These are phyloP conservation scores for Melieria omissa DNA, from an alignment of 2,888 invertebrate species.

Conservation along the genomic window DNA sequence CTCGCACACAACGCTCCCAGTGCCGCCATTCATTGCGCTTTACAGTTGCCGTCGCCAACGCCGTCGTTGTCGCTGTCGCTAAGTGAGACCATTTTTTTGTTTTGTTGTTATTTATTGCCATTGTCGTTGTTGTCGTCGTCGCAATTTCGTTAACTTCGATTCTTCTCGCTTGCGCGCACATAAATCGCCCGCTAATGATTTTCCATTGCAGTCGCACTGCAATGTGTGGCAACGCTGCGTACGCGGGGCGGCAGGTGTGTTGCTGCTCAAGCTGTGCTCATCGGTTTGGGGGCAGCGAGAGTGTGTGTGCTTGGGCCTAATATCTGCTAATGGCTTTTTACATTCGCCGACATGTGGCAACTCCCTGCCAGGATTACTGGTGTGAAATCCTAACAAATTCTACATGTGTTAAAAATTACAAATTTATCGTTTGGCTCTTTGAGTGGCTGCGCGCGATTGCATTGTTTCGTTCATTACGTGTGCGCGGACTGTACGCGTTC, in stretches of 20 bases:
- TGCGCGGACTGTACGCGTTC: too few species aligned
- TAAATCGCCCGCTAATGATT: conserved; percentile 57
- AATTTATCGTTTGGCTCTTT: too few species aligned
- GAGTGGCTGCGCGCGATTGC: too few species aligned
- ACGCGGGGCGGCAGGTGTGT: background rate
- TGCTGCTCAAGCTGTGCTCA: too few species aligned
- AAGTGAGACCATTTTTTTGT: conserved; percentile 62
- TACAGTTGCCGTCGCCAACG: conserved; percentile 7
- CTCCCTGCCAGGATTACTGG: too few species aligned
- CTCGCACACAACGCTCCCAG: background rate
- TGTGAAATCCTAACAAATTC: too few species aligned
- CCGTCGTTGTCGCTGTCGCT: conserved; percentile 39
- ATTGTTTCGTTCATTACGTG: too few species aligned
- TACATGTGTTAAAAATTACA: too few species aligned
- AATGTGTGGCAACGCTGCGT: background rate
- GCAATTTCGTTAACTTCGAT: background rate
- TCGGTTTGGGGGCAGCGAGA: too few species aligned
- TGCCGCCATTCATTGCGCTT: conserved; percentile 5
- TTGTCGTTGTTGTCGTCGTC: conserved; percentile 5
- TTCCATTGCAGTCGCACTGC: conserved; percentile 53
- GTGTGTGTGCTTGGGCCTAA: too few species aligned
- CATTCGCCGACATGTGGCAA: too few species aligned
- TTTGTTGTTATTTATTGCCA: conserved; percentile 7
- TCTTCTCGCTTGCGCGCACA: conserved; percentile 55
- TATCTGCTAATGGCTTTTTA: too few species aligned